Conservation (phyloP, 1,140 invertebrate genomes). For the Archivesica marissinica region DNA sequence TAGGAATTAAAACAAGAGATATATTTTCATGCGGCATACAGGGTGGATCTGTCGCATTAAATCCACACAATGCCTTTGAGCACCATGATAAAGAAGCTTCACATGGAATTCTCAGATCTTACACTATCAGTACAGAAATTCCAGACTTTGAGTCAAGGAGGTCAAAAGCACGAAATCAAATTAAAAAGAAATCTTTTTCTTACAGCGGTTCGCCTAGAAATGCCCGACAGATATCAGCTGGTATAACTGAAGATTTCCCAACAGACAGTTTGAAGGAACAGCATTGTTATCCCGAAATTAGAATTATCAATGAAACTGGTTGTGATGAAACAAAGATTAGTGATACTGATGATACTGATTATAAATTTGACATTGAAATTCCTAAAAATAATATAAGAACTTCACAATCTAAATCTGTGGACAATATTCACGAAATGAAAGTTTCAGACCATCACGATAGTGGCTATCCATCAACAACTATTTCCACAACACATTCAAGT, state of each 20-base stretch:
- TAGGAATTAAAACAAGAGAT: not conserved
- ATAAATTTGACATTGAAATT: not conserved
- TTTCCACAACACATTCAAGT: not conserved
- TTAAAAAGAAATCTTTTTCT: not conserved
- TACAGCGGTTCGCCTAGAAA: not conserved
- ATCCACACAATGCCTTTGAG: not conserved
- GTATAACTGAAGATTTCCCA: not conserved
- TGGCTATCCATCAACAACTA: conserved; percentile 46
- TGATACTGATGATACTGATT: conserved; percentile 11
- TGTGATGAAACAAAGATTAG: conserved; percentile 1
- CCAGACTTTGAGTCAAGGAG: conserved; percentile 8
- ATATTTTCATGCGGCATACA: conserved; percentile 40
- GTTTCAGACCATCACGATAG: conserved; percentile 29
- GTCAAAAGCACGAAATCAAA: not conserved
- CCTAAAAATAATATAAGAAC: not conserved
- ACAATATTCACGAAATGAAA: not conserved
- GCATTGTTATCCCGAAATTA: conserved; percentile 53
- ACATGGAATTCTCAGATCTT: conserved; percentile 36
- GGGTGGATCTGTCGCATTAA: conserved; percentile 46
- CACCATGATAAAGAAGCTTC: not conserved
- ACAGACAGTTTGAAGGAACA: not conserved
- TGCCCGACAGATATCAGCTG: not conserved
- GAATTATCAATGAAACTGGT: conserved; percentile 51
- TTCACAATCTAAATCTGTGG: not conserved
- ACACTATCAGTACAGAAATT: conserved; percentile 20